Percentiles rank a stretch among this genome's conserved stretches.
These are phyloP conservation scores for Andrena trimmerana DNA, from an alignment of 2,888 invertebrate species.

Conservation along the genomic window DNA sequence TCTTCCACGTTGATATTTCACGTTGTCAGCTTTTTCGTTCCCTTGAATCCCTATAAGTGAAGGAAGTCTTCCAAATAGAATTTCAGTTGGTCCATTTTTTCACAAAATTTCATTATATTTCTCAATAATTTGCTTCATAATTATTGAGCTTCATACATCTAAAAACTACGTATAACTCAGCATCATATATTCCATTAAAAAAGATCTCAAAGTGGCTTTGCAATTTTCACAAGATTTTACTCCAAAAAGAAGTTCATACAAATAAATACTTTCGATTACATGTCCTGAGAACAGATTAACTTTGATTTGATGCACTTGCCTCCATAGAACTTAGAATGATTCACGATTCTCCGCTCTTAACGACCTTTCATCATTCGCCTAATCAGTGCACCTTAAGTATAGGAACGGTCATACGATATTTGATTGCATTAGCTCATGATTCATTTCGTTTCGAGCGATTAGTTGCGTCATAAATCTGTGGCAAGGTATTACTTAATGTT, in stretches of 20 bases:
- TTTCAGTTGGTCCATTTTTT: too few relatives aligned
- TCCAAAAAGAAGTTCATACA: not conserved
- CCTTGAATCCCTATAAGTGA: too few relatives aligned
- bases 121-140: too few relatives aligned
- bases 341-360: not conserved
- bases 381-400: not conserved
- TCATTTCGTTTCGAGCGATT: slow-evolving; percentile 15
- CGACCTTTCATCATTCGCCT: not conserved
- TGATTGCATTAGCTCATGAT: not conserved
- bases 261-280: not conserved
- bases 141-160: too few relatives aligned
- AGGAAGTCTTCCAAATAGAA: too few relatives aligned
- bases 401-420: not conserved
- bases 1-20: too few relatives aligned
- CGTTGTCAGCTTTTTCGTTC: too few relatives aligned
- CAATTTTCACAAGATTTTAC: not conserved
- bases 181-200: not conserved
- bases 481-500: slow-evolving; percentile 10
- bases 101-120: too few relatives aligned
- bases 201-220: not conserved
- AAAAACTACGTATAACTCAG: not conserved
- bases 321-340: not conserved
- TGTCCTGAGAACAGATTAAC: not conserved
- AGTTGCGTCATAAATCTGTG: slow-evolving; percentile 6
- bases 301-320: not conserved